Base-by-base conservation (phyloP, 2,888 invertebrate genomes). In the Dinocampus coccinellae region DNA sequence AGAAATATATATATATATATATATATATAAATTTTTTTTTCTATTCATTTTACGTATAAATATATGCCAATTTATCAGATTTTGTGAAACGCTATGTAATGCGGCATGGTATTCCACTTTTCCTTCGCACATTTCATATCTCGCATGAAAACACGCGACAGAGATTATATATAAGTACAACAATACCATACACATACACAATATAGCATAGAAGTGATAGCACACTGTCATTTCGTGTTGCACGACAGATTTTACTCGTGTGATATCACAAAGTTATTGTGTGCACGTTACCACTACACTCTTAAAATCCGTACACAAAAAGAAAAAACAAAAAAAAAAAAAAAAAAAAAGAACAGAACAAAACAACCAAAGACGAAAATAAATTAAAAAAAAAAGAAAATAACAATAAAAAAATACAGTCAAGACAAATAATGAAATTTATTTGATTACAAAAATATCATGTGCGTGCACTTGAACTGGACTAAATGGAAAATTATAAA, bases 211-310 rank as follows among this genome's bases (percentile, higher is more conserved):
- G 13, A 39, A 34, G 36, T 36, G 62, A 62, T 42, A 62, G 20
- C 13, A 47, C 47, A 36, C 16, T 62, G 62, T 62, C 62, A 62
- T 62, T 39, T 36, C 42, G 36, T 62, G 62, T 62, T 62, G 39
- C 36, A 36, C 36, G 39, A 39, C 24, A 62, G 42, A 36, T 34
- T 36, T 62, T 22, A 39, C 34, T 9, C 22, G 24, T 26, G 22
- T 36, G 42, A 62, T 62, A 62, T 62, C 22, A 36, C n/a, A 20
- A 7, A 58, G 20, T 62, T 13, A 39, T 39, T 62, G 34, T 39
- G 13, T 36, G 36, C 62, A 62, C 24, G 39, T 39, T 16, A 22
- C 13, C 36, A 24, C 22, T 20, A 36, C n/a, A n/a, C n/a, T n/a
- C n/a, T n/a, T 67, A 20, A 11, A 20, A 13, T 36, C 26, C 22